phyloP scores from a whole-genome alignment of 2,113 vertebrate genomes.

The Callaeas wilsoni region DNA sequence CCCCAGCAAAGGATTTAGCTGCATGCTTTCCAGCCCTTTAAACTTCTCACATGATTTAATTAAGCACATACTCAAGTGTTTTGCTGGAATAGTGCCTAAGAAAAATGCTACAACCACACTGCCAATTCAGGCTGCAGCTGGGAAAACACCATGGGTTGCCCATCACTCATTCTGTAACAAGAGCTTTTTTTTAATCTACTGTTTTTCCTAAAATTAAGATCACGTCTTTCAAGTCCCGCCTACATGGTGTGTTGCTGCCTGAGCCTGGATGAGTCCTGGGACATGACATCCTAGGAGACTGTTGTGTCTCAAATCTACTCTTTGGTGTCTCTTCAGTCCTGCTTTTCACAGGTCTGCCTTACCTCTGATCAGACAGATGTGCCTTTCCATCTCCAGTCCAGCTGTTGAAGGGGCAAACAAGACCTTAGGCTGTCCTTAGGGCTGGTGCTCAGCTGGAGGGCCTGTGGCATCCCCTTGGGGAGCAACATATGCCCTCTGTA shows the following conservation, averaged over 20 bases:
- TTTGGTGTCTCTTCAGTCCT: background rate
- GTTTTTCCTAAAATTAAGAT: background rate
- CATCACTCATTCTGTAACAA: background rate
- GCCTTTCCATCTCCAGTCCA: background rate
- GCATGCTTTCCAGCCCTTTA: background rate
- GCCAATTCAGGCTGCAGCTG: background rate
- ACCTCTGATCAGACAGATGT: background rate
- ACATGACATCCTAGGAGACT: accelerated
- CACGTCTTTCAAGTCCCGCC: background rate
- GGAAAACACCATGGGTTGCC: background rate
- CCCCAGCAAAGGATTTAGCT: background rate
- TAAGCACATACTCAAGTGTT: background rate
- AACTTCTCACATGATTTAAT: slow-evolving; percentile 24
- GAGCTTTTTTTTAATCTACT: background rate
- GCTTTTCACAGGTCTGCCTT: background rate
- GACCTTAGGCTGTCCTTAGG: background rate
- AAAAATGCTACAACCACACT: background rate
- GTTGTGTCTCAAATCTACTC: background rate
- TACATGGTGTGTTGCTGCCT: accelerated
- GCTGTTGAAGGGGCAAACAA: background rate
- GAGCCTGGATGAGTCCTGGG: background rate
- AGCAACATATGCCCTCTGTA: accelerated
- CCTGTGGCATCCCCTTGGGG: accelerated
- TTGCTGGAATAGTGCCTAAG: slow-evolving; percentile 7
- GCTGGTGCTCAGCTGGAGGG: background rate